Base-by-base conservation (phyloP, 2,888 invertebrate genomes). In the Caenorhabditis sp. region DNA sequence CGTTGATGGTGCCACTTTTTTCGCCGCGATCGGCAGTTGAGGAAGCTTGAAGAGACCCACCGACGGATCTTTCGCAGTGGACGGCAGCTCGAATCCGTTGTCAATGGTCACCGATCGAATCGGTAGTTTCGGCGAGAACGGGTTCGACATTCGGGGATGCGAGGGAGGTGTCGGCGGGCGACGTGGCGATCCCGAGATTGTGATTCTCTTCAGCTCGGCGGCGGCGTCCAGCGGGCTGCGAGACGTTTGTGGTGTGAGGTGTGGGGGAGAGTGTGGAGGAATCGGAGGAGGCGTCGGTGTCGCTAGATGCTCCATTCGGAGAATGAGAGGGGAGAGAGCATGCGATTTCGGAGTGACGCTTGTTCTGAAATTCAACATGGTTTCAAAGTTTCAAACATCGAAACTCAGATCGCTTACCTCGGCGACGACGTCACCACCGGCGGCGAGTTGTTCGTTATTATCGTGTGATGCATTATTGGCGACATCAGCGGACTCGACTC, bases 101-200 rank as follows among this genome's bases (percentile, higher is more conserved):
- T 72, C 80, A 26, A 72, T 59, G 16, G 68, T 81, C 19, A 69
- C 63, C 12, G 68, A 61, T 19, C 81, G 70, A 51, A 76, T 54
- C 8, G 82, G 77, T 2, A 82, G 59, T 54, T 68, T 82, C 22
- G 82, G 82, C 1, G 82, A 79, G 44, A 82, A 76, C 31, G 77
- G 80, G 49, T 75, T 75, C 28, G 75, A 41, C 64, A 74, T 26
- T 28, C 19, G 38, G 5, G 80, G 80, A 28, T 64, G 64, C 8
- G 75, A 75, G 24, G 75, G 80, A n/a, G 83, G 83, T 16, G 80
- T 83, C 7, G 75, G 80, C 31, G 80, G 83, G 22, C 83, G 73
- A 10, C 64, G 58, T 3, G 14, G 31, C 19, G 28, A 6, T 2
- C 26, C 63, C 4, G 68, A 59, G 19, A 51, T 49, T 7, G 76